Evolutionary conservation across 2,113 vertebrate genomes (phyloP).

Genomic region (Pampusana beccarii): DNA sequence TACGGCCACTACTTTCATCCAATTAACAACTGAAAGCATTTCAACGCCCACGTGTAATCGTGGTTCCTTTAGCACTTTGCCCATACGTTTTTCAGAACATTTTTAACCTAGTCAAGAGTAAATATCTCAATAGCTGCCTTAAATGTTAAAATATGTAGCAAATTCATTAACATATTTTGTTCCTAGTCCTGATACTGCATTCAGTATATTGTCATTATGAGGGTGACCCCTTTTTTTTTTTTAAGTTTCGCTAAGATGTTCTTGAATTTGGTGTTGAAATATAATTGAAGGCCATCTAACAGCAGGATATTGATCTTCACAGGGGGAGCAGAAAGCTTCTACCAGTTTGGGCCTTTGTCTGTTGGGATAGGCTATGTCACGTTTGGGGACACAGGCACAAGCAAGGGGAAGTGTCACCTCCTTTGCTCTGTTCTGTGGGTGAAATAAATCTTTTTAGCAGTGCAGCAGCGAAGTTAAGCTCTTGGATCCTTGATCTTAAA

Average conservation of each 20-base stretch:
- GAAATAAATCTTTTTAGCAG: not conserved
- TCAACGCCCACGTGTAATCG: fast-evolving
- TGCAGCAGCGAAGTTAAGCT: not conserved
- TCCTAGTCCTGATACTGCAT: not conserved
- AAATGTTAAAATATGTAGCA: not conserved
- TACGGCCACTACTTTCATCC: not conserved
- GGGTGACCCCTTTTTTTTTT: too few species aligned
- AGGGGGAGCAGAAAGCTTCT: not conserved
- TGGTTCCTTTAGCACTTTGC: not conserved
- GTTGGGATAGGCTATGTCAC: not conserved
- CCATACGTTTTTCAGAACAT: not conserved
- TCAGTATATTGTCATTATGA: not conserved
- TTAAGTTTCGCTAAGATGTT: not conserved
- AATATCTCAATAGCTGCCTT: not conserved
- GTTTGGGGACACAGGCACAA: not conserved
- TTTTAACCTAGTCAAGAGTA: not conserved
- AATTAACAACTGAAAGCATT: not conserved
- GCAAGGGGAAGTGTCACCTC: not conserved
- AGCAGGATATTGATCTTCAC: not conserved
- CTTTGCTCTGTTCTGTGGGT: not conserved
- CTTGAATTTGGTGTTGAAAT: not conserved
- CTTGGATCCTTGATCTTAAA: not conserved
- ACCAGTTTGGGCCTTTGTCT: not conserved
- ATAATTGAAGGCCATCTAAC: not conserved
- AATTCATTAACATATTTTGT: not conserved